Conservation (phyloP, 2,113 vertebrate species). For the Cottus gobio region DNA sequence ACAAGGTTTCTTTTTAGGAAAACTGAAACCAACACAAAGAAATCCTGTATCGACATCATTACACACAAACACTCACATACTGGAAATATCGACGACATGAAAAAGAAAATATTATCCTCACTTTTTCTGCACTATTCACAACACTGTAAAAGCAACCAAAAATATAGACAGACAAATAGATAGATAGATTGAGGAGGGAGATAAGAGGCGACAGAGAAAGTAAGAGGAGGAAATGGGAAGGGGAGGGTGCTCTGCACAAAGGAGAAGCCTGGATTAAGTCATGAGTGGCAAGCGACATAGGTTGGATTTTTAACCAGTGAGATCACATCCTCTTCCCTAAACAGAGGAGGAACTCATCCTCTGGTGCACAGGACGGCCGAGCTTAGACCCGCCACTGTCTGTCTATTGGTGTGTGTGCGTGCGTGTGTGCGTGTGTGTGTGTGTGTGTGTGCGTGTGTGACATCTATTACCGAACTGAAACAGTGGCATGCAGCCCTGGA, state of each 20-base stretch:
- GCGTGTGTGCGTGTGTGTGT: slow-evolving; percentile 41
- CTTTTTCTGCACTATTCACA: background rate
- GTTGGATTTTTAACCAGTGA: slow-evolving; percentile 91
- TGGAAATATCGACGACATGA: background rate
- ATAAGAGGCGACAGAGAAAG: slow-evolving; percentile 47
- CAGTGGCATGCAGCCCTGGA: slow-evolving; percentile 67
- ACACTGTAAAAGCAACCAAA: background rate
- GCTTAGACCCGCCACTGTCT: slow-evolving; percentile 67
- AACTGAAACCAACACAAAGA: background rate
- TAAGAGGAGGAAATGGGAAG: slow-evolving; percentile 61
- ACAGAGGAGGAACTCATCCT: slow-evolving; percentile 87
- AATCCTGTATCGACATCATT: background rate
- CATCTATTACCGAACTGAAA: slow-evolving; percentile 68
- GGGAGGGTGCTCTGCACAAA: slow-evolving; percentile 79
- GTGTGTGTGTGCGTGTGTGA: slow-evolving; percentile 25
- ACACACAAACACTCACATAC: background rate
- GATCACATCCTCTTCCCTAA: slow-evolving; percentile 91
- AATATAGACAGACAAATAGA: background rate
- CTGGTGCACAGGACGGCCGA: slow-evolving; percentile 72
- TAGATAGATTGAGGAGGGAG: slow-evolving; percentile 16
- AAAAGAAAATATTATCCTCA: too few species aligned
- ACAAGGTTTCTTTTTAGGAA: background rate
- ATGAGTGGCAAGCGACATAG: slow-evolving; percentile 90
- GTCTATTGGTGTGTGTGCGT: slow-evolving; percentile 55
- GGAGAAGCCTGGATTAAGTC: slow-evolving; percentile 89